Percentiles rank a stretch among this genome's conserved stretches.
phyloP scores from a whole-genome alignment of 2,113 vertebrate genomes.

The Brachirus orientalis region DNA sequence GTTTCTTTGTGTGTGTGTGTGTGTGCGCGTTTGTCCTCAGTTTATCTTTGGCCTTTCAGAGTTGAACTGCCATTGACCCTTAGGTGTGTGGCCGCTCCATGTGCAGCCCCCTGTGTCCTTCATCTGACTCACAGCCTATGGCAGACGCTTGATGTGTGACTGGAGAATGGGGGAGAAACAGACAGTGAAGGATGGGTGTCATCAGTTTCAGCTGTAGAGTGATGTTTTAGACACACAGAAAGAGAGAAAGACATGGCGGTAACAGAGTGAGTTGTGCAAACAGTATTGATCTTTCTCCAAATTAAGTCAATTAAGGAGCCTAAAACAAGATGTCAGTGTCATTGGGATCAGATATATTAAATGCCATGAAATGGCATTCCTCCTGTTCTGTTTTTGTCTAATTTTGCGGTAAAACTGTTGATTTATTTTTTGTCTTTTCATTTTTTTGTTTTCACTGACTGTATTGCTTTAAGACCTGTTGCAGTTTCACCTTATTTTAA shows the following conservation, averaged over 20 bases:
- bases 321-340: background rate
- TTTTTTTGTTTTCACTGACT: background rate
- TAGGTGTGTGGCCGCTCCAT: constrained; percentile 52
- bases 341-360: background rate
- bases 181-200: constrained; percentile 61
- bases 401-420: background rate
- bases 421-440: background rate
- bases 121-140: constrained; percentile 59
- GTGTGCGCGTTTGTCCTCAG: constrained; percentile 14
- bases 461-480: background rate
- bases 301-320: background rate
- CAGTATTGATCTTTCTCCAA: background rate
- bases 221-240: constrained; percentile 6
- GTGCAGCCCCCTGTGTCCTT: constrained; percentile 59
- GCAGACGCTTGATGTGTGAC: constrained; percentile 35
- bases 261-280: background rate
- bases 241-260: too few relatives aligned
- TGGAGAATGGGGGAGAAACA: constrained; percentile 27
- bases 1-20: constrained; percentile 1
- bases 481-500: background rate
- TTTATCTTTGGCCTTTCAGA: constrained; percentile 67
- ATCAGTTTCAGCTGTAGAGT: constrained; percentile 35
- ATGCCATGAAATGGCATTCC: background rate
- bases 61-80: constrained; percentile 71
- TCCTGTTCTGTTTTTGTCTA: background rate